A percentile compares a stretch with the other conserved stretches of the same genome.
Evolutionary conservation across 2,113 vertebrate genomes (phyloP).

Genomic region (Gasterosteus nipponicus): DNA sequence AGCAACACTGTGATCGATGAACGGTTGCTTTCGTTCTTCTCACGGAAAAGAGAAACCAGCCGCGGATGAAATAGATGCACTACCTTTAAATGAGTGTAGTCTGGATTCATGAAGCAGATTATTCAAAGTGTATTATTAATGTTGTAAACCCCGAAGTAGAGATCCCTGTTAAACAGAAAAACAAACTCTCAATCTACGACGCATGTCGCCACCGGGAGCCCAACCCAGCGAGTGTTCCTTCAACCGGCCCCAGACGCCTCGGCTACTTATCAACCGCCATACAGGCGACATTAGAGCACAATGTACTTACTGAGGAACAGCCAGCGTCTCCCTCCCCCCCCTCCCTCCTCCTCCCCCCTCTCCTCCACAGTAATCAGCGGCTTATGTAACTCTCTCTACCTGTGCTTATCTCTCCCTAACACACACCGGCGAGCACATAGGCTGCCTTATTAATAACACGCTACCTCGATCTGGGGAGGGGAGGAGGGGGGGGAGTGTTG

Average conservation of each 20-base stretch:
- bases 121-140: constrained; percentile 27
- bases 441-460: constrained; percentile 82
- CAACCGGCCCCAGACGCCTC: constrained; percentile 60
- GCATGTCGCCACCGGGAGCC: constrained; percentile 57
- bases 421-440: constrained; percentile 79
- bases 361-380: constrained; percentile 78
- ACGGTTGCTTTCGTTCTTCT: background rate
- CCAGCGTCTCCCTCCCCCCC: constrained; percentile 71
- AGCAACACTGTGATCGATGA: background rate
- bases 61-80: background rate
- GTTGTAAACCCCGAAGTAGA: constrained; percentile 30
- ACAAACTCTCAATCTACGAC: constrained; percentile 53
- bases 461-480: constrained; percentile 58
- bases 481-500: constrained; percentile 30
- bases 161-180: constrained; percentile 48
- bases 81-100: constrained; percentile 1
- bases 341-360: constrained; percentile 59
- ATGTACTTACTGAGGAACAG: constrained; percentile 75
- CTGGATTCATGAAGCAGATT: constrained; percentile 1
- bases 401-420: constrained; percentile 83
- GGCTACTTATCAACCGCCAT: constrained; percentile 79
- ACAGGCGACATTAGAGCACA: constrained; percentile 77
- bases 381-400: constrained; percentile 85
- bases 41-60: background rate
- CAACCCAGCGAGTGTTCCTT: constrained; percentile 71